A percentile compares a stretch with the other conserved stretches of the same genome.
phyloP scores from a whole-genome alignment of 2,888 invertebrate species.

The Seira musarum region DNA sequence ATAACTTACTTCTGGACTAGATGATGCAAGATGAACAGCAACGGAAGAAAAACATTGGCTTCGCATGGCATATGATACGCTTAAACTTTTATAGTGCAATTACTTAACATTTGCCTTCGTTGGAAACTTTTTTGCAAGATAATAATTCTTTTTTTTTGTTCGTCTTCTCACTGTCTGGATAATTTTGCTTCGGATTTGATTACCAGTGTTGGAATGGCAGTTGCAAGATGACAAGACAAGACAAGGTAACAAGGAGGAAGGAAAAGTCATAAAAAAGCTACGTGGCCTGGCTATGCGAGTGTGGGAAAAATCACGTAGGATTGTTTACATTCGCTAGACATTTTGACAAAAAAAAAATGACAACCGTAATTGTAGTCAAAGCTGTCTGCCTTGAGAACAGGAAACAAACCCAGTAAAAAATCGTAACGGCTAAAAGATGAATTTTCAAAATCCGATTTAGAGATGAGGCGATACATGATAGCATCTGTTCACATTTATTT shows the following conservation, averaged over 20 bases:
- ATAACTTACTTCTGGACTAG: background rate
- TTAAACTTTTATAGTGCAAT: background rate
- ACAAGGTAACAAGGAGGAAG: background rate
- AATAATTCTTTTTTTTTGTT: background rate
- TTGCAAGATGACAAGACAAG: conserved; percentile 1
- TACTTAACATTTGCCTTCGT: background rate
- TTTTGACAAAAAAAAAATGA: no score
- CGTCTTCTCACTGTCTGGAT: background rate
- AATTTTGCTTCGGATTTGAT: background rate
- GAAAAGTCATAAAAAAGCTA: background rate
- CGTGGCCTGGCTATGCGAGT: background rate
- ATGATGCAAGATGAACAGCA: no score
- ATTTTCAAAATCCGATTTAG: background rate
- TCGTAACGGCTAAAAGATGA: background rate
- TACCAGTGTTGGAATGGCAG: background rate
- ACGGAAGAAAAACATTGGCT: background rate
- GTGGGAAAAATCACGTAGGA: background rate
- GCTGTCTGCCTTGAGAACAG: background rate
- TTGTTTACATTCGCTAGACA: background rate
- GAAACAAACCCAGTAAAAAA: background rate
- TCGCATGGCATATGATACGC: background rate
- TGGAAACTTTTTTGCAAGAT: background rate
- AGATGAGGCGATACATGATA: no score
- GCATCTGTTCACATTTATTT: no score
- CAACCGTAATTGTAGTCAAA: background rate